Evolutionary conservation across 2,888 invertebrate species (phyloP), one percentile per base, ranked within the genome.

Genomic region (Tetramorium bicarinatum): DNA sequence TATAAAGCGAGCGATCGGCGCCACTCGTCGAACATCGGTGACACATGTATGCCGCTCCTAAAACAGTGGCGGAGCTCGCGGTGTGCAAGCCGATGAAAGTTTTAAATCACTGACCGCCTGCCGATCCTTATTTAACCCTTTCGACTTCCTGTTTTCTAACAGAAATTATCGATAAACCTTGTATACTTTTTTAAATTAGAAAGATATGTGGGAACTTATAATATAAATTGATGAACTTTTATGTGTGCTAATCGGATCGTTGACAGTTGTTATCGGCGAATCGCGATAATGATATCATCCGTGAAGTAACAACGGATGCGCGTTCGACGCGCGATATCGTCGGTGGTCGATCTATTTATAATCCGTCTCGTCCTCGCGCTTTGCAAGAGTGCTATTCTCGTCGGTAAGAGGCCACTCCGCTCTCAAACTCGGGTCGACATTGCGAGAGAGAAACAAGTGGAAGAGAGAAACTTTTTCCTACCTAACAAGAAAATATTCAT

Each of bases 361-460:
- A 85, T 84, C 49, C 52, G 76, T 74, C 69, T 81, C 75, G 67
- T 89, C 88, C 72, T 82, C 85, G 80, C 84, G 85, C 69, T 76
- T 87, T 74, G 89, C 87, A 80, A 90, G 90, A 89, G 86, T 85
- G 89, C 87, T 90, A 90, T 90, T 90, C 88, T 91, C 54, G 88
- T 89, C 90, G 67, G 85, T 66, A 75, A 82, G 79, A 85, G 83
- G 79, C 82, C 85, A 85, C 84, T 81, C 83, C 82, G 79, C 77
- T 81, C 77, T 87, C 84, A 81, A 86, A 84, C 87, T 86, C 84
- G 84, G 61, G 59, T 71, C 75, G 61, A n/a, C 74, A 80, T 52
- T 61, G 34, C 64, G 38, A 59, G 59, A 85, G 29, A 34, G 29
- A 34, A 34, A 88, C 88, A 87, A 88, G 72, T 81, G 74, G 69